phyloP scores from a whole-genome alignment of 1,140 invertebrate genomes.

The Drosophila repletoides region DNA sequence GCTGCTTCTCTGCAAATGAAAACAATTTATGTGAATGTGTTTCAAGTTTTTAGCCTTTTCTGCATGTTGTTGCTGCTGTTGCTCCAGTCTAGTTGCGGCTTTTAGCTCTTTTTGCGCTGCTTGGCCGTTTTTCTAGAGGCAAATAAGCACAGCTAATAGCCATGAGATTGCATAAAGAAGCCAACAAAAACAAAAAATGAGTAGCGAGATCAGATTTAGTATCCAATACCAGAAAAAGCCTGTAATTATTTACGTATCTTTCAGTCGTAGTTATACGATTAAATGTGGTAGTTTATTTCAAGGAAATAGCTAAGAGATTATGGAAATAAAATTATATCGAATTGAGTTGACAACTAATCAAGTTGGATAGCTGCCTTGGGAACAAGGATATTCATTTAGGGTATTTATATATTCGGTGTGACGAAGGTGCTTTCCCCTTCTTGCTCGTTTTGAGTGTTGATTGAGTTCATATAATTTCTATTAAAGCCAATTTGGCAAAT shows the following conservation, averaged over 20 bases:
- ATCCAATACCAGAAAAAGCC: slow-evolving; percentile 1
- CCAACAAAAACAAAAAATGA: slow-evolving; percentile 7
- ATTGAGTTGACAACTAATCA: too few relatives aligned
- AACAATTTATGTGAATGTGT: slow-evolving; percentile 69
- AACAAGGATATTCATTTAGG: too few relatives aligned
- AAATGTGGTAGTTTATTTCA: too few relatives aligned
- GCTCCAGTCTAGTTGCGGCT: neutral
- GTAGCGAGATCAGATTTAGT: too few relatives aligned
- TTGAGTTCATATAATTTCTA: slow-evolving; percentile 76
- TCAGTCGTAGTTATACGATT: too few relatives aligned
- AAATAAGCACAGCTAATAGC: slow-evolving; percentile 8
- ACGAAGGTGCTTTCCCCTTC: too few relatives aligned
- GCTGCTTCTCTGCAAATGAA: slow-evolving; percentile 34
- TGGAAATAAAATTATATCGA: too few relatives aligned
- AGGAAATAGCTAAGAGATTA: too few relatives aligned
- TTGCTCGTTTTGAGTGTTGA: slow-evolving; percentile 38
- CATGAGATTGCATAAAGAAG: neutral
- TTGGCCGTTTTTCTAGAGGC: neutral
- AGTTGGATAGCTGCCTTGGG: too few relatives aligned
- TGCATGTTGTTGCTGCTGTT: neutral
- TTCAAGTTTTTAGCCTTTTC: slow-evolving; percentile 2
- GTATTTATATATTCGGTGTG: too few relatives aligned
- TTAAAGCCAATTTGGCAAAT: slow-evolving; percentile 65
- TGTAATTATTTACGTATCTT: too few relatives aligned
- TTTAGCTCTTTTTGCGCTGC: neutral